phyloP scores from a whole-genome alignment of 2,113 vertebrate species.

The Zeus faber region DNA sequence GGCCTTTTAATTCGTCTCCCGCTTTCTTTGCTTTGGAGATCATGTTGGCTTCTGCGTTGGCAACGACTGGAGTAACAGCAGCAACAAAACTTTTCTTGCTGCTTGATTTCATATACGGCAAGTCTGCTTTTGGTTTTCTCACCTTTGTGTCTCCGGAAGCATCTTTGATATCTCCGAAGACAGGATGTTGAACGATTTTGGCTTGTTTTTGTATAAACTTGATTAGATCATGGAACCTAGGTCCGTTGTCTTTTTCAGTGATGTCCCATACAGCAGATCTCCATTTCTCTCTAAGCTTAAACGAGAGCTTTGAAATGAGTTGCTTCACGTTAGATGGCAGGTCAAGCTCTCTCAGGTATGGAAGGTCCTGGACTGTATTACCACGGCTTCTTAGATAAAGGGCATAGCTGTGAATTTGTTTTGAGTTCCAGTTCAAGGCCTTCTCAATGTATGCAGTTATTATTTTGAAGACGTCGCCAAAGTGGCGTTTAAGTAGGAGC shows the following conservation, averaged over 20 bases:
- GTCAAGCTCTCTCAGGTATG: neutral
- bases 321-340: neutral
- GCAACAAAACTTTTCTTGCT: neutral
- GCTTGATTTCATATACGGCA: neutral
- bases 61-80: neutral
- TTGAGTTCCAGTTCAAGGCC: neutral
- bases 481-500: neutral
- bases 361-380: slow-evolving; percentile 1
- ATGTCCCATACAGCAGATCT: neutral
- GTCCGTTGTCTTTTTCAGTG: neutral
- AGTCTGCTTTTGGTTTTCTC: neutral
- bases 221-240: neutral
- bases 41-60: neutral
- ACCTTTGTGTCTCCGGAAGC: neutral
- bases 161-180: neutral
- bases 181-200: neutral
- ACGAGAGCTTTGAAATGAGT: neutral
- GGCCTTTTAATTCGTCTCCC: neutral
- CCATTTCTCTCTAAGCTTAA: neutral
- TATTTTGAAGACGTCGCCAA: slow-evolving; percentile 2
- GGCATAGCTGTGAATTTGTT: neutral
- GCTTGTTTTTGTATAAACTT: neutral
- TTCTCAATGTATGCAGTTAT: neutral
- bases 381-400: neutral
- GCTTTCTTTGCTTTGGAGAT: neutral